Base-by-base conservation (phyloP, 2,888 invertebrate species). In the Drosophila mulleri region DNA sequence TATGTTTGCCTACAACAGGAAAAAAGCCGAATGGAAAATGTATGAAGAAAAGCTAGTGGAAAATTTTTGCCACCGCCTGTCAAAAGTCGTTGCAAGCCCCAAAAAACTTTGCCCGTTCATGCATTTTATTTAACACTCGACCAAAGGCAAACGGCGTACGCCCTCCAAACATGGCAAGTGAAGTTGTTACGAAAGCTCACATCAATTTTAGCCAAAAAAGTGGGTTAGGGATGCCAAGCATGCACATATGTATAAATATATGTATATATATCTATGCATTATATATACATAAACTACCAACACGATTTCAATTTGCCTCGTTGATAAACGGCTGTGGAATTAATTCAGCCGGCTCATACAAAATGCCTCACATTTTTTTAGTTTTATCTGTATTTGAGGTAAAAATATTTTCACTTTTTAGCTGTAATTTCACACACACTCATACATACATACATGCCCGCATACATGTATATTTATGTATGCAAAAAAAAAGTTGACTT, bases 221-320 rank as follows among this genome's bases (percentile, higher is more conserved):
- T 85, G 77, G 85, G 84, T 83, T 85, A 88, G 68, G 67, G 58
- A 77, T 81, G 77, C 72, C 85, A 72, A 39, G 60, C 52, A 62
- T 39, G 57, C 26, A 72, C 48, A 26, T 26, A 26, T 26, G 39
- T 20, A 57, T n/a, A 48, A 18, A 63, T 18, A 60, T 47, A 56
- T 16, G 16, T 18, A 35, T 23, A 12, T 20, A 29, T 41, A 42
- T 50, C 41, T 18, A 50, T 16, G 26, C 6, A 26, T 7, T 7
- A 26, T 16, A 50, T 37, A 60, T 14, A 26, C 26, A 8, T 14
- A 32, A 9, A 3, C 9, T 32, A 57, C 16, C 39, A 57, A 86
- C 85, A 88, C 83, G 85, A 88, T 85, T 88, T 85, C 84, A 85
- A 85, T 85, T 85, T 85, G 77, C 77, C 79, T 68, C 67, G 75